phyloP scores from a whole-genome alignment of 2,113 vertebrate genomes.

The Dasyornis broadbenti region DNA sequence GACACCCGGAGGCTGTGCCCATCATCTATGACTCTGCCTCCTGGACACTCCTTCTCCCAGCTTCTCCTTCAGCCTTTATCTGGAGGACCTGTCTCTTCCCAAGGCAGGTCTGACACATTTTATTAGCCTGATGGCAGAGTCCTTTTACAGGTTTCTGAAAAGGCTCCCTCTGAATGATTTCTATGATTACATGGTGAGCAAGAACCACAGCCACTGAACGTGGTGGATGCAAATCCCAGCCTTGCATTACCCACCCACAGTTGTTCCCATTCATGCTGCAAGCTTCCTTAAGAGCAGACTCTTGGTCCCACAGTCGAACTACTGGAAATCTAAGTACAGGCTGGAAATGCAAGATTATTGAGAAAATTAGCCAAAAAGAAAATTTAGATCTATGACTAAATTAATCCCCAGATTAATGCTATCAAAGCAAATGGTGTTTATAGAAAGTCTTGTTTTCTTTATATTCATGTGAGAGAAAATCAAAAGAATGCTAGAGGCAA shows the following conservation, averaged over 20 bases:
- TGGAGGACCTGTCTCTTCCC: background rate
- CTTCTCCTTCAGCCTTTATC: background rate
- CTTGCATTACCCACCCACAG: accelerated
- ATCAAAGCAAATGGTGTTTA: slow-evolving; percentile 47
- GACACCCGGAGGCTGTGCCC: background rate
- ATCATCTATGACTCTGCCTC: accelerated
- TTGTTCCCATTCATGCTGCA: background rate
- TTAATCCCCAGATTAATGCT: slow-evolving; percentile 41
- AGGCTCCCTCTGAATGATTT: background rate
- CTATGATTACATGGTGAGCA: accelerated
- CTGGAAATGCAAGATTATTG: slow-evolving; percentile 11
- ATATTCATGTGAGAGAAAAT: background rate
- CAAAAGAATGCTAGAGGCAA: slow-evolving; percentile 39
- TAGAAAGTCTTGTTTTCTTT: slow-evolving; percentile 41
- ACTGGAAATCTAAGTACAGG: background rate
- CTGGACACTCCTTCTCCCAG: background rate
- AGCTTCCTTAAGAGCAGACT: background rate
- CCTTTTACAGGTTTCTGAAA: background rate
- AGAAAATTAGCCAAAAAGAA: slow-evolving; percentile 24
- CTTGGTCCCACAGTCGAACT: background rate
- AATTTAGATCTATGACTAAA: slow-evolving; percentile 54
- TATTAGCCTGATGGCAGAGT: background rate
- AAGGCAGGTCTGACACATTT: background rate
- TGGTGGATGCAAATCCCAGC: background rate
- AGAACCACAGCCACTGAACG: background rate